phyloP scores from a whole-genome alignment of 2,888 invertebrate species.

The Brenthis daphne region DNA sequence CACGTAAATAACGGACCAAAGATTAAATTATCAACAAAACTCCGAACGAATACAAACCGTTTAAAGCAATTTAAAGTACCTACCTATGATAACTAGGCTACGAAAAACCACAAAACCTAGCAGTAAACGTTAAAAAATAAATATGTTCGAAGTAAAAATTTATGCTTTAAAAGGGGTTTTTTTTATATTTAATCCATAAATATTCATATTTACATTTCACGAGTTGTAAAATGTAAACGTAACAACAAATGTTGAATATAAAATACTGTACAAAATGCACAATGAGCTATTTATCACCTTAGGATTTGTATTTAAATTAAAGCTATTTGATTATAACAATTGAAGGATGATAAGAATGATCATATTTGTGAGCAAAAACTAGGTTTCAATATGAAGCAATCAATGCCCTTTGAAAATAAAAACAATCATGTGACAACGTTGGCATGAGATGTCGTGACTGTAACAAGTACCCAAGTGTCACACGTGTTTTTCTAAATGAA shows the following conservation, averaged over 20 bases:
- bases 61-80: conserved; percentile 48
- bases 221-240: too few relatives aligned
- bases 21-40: conserved; percentile 67
- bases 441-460: conserved; percentile 42
- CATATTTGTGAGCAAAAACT: neutral
- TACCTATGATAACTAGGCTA: conserved; percentile 11
- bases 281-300: too few relatives aligned
- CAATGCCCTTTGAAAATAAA: conserved; percentile 9
- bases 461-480: conserved; percentile 43
- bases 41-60: conserved; percentile 59
- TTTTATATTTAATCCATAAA: neutral
- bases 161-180: neutral
- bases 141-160: neutral
- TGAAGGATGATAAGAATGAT: neutral
- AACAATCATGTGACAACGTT: neutral
- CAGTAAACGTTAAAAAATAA: neutral
- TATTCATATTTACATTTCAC: neutral
- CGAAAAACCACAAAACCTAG: conserved; percentile 5
- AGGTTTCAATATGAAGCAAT: neutral
- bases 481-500: conserved; percentile 34
- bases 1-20: conserved; percentile 62
- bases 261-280: too few relatives aligned
- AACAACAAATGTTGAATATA: too few relatives aligned
- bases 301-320: too few relatives aligned
- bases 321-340: neutral